These are phyloP conservation scores for Scopus umbretta DNA, from an alignment of 2,113 vertebrate genomes.

Conservation along the genomic window DNA sequence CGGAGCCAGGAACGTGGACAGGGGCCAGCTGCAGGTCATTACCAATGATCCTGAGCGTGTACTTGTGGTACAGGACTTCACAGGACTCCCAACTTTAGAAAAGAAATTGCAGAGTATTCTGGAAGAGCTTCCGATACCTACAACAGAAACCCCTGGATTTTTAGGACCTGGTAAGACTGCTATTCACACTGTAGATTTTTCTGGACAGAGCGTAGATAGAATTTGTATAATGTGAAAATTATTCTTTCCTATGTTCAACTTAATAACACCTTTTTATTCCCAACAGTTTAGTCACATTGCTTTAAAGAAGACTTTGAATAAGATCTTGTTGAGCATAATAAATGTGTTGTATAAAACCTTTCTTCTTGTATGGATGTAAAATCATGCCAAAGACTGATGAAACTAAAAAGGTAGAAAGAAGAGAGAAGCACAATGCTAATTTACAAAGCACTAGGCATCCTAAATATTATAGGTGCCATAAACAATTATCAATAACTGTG, in stretches of 20 bases:
- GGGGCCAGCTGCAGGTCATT: conserved; percentile 77
- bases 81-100: conserved; percentile 70
- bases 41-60: conserved; percentile 62
- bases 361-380: background rate
- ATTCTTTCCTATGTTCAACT: background rate
- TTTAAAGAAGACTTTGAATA: background rate
- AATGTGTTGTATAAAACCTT: background rate
- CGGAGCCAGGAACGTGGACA: conserved; percentile 75
- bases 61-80: conserved; percentile 79
- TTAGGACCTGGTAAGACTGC: conserved; percentile 3
- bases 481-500: background rate
- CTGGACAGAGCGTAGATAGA: background rate
- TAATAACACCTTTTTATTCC: background rate
- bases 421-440: background rate
- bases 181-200: background rate
- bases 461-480: background rate
- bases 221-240: background rate
- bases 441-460: background rate
- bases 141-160: background rate
- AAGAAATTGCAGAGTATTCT: conserved; percentile 63
- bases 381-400: background rate
- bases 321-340: background rate
- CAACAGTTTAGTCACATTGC: background rate
- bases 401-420: background rate
- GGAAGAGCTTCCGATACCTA: background rate